phyloP scores from a whole-genome alignment of 2,113 vertebrate species.

The Triplophysa tibetana region DNA sequence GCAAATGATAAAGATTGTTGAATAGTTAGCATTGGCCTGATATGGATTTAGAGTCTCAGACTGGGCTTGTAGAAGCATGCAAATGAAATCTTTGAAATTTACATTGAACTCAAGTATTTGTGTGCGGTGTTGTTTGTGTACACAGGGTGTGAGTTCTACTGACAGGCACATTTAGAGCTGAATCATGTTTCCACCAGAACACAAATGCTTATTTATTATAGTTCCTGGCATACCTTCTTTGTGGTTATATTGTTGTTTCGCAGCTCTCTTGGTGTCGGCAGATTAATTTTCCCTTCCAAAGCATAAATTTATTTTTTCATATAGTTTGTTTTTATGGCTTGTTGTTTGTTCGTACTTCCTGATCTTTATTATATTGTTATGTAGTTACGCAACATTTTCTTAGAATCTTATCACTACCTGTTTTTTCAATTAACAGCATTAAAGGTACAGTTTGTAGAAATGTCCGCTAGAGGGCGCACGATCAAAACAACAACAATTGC shows the following conservation, averaged over 20 bases:
- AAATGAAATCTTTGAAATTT: neutral
- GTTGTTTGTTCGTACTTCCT: slow-evolving; percentile 2
- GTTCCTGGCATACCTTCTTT: neutral
- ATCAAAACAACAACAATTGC: too few species aligned
- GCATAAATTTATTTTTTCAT: neutral
- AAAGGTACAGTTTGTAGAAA: too few species aligned
- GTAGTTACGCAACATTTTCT: too few species aligned
- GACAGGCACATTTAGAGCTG: neutral
- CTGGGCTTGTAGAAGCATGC: too few species aligned
- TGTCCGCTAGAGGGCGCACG: too few species aligned
- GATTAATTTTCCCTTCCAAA: neutral
- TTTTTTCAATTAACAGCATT: too few species aligned
- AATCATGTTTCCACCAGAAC: neutral
- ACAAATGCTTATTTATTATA: neutral
- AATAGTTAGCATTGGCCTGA: too few species aligned
- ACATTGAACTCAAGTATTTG: neutral
- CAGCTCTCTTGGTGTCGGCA: neutral
- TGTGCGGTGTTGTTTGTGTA: neutral
- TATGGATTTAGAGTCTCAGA: too few species aligned
- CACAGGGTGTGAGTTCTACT: neutral
- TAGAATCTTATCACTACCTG: too few species aligned
- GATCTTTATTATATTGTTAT: neutral
- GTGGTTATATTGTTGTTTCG: neutral
- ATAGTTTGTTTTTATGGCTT: too few species aligned
- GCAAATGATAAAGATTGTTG: too few species aligned